phyloP scores from a whole-genome alignment of 2,113 vertebrate genomes.

The Panurus biarmicus region DNA sequence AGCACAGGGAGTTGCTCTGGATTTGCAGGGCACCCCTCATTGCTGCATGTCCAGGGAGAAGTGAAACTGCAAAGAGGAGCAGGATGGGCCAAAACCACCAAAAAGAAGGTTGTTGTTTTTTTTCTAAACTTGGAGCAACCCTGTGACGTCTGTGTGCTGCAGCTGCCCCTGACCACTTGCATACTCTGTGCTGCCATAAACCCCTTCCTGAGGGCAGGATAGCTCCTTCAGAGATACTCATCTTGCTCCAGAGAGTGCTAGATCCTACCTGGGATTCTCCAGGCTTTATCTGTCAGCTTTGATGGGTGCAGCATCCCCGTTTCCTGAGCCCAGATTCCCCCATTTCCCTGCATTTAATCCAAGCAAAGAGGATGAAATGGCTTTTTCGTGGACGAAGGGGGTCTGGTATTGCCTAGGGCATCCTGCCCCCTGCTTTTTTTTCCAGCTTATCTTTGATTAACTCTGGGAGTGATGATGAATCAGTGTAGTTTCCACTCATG shows the following conservation, averaged over 20 bases:
- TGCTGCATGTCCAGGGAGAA: background rate
- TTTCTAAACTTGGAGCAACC: background rate
- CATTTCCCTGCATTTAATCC: background rate
- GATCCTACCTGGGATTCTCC: background rate
- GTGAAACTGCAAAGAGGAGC: background rate
- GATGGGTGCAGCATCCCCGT: background rate
- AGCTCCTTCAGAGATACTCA: background rate
- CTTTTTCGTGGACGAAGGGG: background rate
- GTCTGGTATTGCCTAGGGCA: background rate
- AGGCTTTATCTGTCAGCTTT: background rate
- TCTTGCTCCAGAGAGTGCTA: background rate
- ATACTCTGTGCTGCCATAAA: background rate
- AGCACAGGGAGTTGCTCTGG: background rate
- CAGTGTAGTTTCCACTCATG: background rate
- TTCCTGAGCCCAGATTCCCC: background rate
- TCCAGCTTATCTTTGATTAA: background rate
- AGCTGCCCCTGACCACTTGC: background rate
- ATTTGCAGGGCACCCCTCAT: background rate
- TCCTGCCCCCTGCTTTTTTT: background rate
- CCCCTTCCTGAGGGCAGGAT: background rate
- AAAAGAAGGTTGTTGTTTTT: background rate
- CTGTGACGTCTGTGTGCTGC: background rate
- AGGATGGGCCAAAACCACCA: background rate
- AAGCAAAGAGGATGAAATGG: background rate
- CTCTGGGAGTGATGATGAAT: background rate